A percentile compares a stretch with the other conserved stretches of the same genome.
phyloP scores from a whole-genome alignment of 2,113 vertebrate species.

The Chiloscyllium plagiosum region DNA sequence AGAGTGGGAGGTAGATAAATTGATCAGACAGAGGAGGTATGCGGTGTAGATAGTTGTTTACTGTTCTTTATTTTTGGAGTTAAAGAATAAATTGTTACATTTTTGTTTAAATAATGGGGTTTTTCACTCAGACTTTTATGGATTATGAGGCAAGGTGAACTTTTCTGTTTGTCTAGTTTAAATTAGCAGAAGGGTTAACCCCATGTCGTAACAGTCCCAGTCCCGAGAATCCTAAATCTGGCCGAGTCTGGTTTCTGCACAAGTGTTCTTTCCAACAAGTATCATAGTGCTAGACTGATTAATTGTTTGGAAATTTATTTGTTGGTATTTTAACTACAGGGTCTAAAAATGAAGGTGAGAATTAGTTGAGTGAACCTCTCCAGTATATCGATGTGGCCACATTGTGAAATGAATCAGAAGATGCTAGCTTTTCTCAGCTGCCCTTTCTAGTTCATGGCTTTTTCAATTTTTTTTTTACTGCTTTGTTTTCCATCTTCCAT shows the following conservation, averaged over 20 bases:
- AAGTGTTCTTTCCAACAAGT: neutral
- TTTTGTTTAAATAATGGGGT: no score
- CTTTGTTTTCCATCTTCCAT: slow-evolving; percentile 31
- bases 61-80: no score
- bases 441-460: neutral
- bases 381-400: neutral
- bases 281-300: neutral
- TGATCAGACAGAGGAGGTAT: no score
- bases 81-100: no score
- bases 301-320: neutral
- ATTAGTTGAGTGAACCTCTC: neutral
- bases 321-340: neutral
- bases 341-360: neutral
- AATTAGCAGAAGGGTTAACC: no score
- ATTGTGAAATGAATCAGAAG: neutral
- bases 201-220: no score
- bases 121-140: no score
- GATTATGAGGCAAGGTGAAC: no score
- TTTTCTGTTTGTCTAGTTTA: no score
- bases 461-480: slow-evolving; percentile 5
- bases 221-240: neutral
- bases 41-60: no score
- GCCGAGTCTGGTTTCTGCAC: neutral
- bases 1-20: no score
- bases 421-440: neutral